Base-by-base conservation (phyloP, 2,888 invertebrate species). In the Parnassius glacialis region DNA sequence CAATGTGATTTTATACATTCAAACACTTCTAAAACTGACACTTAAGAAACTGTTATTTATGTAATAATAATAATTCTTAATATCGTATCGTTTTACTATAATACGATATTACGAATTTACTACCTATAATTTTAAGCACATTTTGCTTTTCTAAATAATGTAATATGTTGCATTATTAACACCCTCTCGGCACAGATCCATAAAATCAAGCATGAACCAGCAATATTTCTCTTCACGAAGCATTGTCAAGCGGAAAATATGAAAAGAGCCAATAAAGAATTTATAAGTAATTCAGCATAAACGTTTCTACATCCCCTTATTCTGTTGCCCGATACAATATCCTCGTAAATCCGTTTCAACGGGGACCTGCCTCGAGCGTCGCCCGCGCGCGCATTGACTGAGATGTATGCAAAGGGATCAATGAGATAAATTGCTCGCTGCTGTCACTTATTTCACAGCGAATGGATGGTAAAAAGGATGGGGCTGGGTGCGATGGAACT, bases 381-480 rank as follows among this genome's bases (percentile, higher is more conserved):
- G 71, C 71, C 71, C 73, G 73, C 75, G n/a, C 48, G 76, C 74
- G 79, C 82, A 81, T 74, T 85, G 85, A 88, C 87, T 85, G 84
- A 87, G 85, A 87, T 80, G 82, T 86, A 88, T 87, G 86, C 85
- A 84, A 81, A 85, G 83, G 86, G 87, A 87, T 87, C 86, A 87
- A 86, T 86, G 81, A 85, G 86, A 89, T 84, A 84, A 83, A 89
- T 89, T 81, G 83, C 81, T 78, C 77, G 74, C 76, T 80, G 75
- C 80, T 84, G 83, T 83, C 86, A 83, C 84, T 86, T 85, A 82
- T 83, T 84, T 82, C 75, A 79, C 79, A 75, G 75, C 72, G 70
- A 78, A 79, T 77, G 75, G 80, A 77, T 76, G 69, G 57, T 53
- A 59, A 62, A 66, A 65, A 60, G 64, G 66, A 48, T 13, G 13